Base-by-base conservation (phyloP, 1,140 invertebrate species). In the Drosophila ananassae region DNA sequence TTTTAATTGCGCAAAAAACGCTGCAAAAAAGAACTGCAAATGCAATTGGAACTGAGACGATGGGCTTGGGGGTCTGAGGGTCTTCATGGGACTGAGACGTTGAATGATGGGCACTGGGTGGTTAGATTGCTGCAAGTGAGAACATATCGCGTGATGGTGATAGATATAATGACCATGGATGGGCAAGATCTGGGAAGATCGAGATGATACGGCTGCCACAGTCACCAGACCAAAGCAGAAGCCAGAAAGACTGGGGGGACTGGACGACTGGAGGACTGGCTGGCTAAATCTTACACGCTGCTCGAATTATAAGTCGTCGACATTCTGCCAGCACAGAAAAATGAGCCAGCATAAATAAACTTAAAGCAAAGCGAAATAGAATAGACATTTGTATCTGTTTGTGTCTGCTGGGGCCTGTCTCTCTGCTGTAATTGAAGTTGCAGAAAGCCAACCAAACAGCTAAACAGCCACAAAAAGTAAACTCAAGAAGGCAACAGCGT, bases 271-370 rank as follows among this genome's bases (percentile, higher is more conserved):
- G 25, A 6, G 25, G 41, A 67, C 39, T 8, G 39, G 41, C 41
- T 44, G 57, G 39, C 25, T 67, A 80, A 60, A 77, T 73, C 44
- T 56, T 84, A 83, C 80, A 84, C 80, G 76, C 62, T 85, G 74
- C 82, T 85, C 81, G 81, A 66, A 85, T 85, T 85, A 85, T 81
- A 85, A 85, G 81, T 85, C 81, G 81, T 85, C 81, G 81, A 85
- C 81, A 85, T 85, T 85, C 79, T 75, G 66, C 57, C 9, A n/a
- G 30, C 32, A 32, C 50, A 64, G 79, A 66, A 83, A 79, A 79
- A 83, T 76, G 80, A 83, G 78, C 59, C 67, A 81, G 73, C 72
- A 72, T 59, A 80, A 80, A 76, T 76, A 79, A 75, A 80, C 41
- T 56, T 48, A 9, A 13, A 28, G 24, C 56, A 34, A 73, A 73